These are phyloP conservation scores for Drosophila helvetica DNA, from an alignment of 2,888 invertebrate species.

Conservation along the genomic window DNA sequence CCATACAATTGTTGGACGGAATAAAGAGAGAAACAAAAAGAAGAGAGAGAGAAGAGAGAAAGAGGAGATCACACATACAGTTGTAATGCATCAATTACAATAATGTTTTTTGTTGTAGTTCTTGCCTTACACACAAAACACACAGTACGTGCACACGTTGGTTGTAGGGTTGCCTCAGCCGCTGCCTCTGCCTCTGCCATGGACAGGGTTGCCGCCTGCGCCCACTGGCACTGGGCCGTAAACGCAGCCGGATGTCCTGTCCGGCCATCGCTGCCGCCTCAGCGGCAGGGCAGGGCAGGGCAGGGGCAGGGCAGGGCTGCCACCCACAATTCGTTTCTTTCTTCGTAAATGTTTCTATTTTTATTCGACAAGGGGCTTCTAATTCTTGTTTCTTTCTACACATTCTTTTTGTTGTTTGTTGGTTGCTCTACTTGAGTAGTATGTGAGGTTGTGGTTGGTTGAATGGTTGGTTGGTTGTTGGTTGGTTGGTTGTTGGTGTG, in stretches of 20 bases:
- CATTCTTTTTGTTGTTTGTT: constrained; percentile 16
- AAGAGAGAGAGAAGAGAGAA: constrained; percentile 78
- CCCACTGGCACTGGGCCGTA: background rate
- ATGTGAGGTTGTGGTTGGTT: constrained; percentile 28
- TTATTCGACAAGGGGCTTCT: constrained; percentile 59
- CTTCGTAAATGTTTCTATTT: constrained; percentile 77
- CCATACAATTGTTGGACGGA: constrained; percentile 55
- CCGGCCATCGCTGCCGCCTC: constrained; percentile 2
- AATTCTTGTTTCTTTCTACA: constrained; percentile 7
- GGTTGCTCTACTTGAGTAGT: constrained; percentile 37
- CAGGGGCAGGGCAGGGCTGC: constrained; percentile 20
- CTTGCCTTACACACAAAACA: constrained; percentile 70
- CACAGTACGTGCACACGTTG: constrained; percentile 65
- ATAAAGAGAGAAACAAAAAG: constrained; percentile 77
- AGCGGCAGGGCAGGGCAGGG: background rate
- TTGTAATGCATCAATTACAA: constrained; percentile 77
- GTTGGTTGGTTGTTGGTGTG: constrained; percentile 28
- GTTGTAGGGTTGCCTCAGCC: constrained; percentile 51
- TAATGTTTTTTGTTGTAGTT: constrained; percentile 62
- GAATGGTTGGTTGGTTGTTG: constrained; percentile 21
- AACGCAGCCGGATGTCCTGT: constrained; percentile 3
- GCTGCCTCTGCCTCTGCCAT: constrained; percentile 25
- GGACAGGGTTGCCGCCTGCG: constrained; percentile 47
- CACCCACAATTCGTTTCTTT: constrained; percentile 69
- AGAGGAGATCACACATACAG: constrained; percentile 79